Evolutionary conservation across 1,140 invertebrate species (phyloP).

Genomic region (Uloborus diversus): DNA sequence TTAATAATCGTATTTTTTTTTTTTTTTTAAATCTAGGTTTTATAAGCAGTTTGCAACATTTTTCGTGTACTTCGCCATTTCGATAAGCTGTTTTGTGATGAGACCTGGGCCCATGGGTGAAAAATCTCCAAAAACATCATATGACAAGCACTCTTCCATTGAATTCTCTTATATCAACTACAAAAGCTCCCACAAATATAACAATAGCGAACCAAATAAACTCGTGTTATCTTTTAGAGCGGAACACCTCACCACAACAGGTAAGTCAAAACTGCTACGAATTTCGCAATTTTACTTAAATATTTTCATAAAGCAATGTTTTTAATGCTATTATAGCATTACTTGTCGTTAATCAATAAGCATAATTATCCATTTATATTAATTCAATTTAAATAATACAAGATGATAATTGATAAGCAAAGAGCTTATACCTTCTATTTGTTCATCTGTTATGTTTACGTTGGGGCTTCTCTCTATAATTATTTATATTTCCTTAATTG

Average conservation of each 20-base stretch:
- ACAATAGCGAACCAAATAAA: conserved; percentile 58
- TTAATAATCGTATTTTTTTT: too few species aligned
- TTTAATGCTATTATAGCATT: too few species aligned
- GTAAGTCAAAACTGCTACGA: background rate
- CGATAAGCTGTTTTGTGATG: conserved; percentile 84
- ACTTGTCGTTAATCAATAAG: too few species aligned
- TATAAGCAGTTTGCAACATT: conserved; percentile 92
- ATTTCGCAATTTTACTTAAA: too few species aligned
- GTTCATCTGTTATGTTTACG: too few species aligned
- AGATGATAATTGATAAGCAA: too few species aligned
- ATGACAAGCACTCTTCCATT: background rate
- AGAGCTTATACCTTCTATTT: too few species aligned
- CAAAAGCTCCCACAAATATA: background rate
- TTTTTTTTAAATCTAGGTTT: conserved; percentile 74
- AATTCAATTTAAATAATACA: too few species aligned
- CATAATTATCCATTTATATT: too few species aligned
- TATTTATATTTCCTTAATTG: too few species aligned
- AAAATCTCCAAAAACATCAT: conserved; percentile 10
- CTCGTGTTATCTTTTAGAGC: conserved; percentile 64
- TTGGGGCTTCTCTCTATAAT: too few species aligned
- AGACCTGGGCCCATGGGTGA: conserved; percentile 76
- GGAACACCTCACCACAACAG: background rate
- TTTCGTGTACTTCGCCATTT: conserved; percentile 86
- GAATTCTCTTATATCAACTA: background rate
- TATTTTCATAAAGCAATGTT: too few species aligned